phyloP scores from a whole-genome alignment of 2,113 vertebrate species.

The Mus spicilegus region DNA sequence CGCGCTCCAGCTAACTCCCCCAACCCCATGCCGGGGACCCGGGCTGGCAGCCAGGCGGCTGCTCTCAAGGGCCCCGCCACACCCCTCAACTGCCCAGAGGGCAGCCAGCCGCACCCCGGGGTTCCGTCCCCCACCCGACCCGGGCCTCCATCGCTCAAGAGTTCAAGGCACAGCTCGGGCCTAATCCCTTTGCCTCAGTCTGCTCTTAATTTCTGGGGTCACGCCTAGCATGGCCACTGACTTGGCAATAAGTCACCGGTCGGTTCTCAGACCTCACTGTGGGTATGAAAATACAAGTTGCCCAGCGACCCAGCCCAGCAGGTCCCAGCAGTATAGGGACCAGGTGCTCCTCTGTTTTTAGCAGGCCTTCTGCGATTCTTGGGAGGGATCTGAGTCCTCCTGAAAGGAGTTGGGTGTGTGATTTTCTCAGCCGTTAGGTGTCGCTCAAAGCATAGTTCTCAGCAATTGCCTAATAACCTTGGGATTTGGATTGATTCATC shows the following conservation, averaged over 20 bases:
- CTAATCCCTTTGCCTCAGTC: not conserved
- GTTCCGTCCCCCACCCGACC: not conserved
- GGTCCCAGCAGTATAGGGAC: not conserved
- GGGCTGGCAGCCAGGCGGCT: not conserved
- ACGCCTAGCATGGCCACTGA: not conserved
- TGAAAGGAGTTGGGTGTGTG: not conserved
- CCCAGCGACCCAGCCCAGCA: not conserved
- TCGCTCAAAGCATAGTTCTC: conserved; percentile 59
- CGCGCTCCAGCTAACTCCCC: not conserved
- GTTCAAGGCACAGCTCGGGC: not conserved
- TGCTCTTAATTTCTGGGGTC: not conserved
- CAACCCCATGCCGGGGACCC: not conserved
- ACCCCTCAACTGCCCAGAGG: conserved; percentile 34
- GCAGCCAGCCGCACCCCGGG: not conserved
- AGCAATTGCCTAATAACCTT: not conserved
- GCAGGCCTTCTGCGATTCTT: not conserved
- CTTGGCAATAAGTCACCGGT: not conserved
- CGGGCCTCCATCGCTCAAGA: rapidly evolving
- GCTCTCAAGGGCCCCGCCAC: not conserved
- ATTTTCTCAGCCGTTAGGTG: conserved; percentile 52
- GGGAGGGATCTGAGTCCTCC: not conserved
- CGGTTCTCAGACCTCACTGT: not conserved
- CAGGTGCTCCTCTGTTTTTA: not conserved
- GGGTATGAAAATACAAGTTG: not conserved
- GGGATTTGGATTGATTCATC: conserved; percentile 24